Conservation (phyloP, 2,797 vertebrate genomes). For the Amphiprion clarkii region DNA sequence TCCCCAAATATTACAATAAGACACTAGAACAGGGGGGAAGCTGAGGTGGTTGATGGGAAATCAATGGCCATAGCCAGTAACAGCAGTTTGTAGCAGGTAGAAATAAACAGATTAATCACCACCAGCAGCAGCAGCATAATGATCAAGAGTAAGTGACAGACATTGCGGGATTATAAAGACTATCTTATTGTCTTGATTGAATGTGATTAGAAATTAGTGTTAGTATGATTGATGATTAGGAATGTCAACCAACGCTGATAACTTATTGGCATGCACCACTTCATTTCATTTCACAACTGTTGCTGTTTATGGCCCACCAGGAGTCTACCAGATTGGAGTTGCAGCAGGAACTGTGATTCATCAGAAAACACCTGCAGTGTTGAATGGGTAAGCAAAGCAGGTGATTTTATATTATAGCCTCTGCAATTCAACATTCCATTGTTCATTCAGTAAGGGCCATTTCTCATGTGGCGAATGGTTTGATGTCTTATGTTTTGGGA, state of each 20-base stretch:
- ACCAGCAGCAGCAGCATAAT: slow-evolving; percentile 18
- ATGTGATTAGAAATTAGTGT: slow-evolving; percentile 44
- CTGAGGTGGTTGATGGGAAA: slow-evolving; percentile 47
- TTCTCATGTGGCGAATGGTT: slow-evolving; percentile 16
- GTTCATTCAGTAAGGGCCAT: slow-evolving; percentile 19
- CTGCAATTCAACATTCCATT: slow-evolving; percentile 2
- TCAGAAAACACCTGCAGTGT: slow-evolving; percentile 51
- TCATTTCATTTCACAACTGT: slow-evolving; percentile 28
- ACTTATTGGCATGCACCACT: slow-evolving; percentile 37
- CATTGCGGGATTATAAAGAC: slow-evolving; percentile 28
- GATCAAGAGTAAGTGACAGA: slow-evolving; percentile 35
- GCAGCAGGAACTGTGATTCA: slow-evolving; percentile 41
- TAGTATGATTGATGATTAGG: slow-evolving; percentile 41
- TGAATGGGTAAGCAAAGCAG: slow-evolving; percentile 21
- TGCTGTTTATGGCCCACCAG: slow-evolving; percentile 49
- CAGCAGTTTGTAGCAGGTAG: slow-evolving; percentile 48
- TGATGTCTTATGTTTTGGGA: slow-evolving; percentile 12
- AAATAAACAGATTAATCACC: slow-evolving; percentile 58
- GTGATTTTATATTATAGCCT: slow-evolving; percentile 34
- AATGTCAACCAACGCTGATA: slow-evolving; percentile 44
- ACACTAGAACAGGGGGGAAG: slow-evolving; percentile 43
- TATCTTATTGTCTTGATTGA: slow-evolving; percentile 43
- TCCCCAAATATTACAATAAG: slow-evolving; percentile 47
- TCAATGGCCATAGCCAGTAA: slow-evolving; percentile 37
- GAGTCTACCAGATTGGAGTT: slow-evolving; percentile 44